Evolutionary conservation across 2,888 invertebrate genomes (phyloP), one percentile per base, ranked within the genome.

Genomic region (Harmothoe impar): DNA sequence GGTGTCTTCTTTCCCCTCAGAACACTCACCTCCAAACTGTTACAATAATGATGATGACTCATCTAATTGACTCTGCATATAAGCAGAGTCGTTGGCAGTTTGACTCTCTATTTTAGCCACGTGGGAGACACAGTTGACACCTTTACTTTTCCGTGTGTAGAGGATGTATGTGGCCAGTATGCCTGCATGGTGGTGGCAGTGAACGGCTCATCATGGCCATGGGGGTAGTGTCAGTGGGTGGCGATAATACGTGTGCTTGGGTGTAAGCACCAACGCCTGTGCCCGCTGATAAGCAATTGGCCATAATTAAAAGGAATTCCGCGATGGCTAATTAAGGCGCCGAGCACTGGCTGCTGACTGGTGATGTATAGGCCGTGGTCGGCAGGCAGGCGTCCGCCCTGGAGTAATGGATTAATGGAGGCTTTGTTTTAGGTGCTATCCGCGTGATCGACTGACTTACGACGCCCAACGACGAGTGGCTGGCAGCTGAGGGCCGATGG

Each of bases 281-380:
- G 31, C 20, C 72, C 3, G 31, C 72, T 72, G 72, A 72, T 72
- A 72, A 72, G 72, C 72, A 72, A 72, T 72, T 72, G 72, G 72
- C 29, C 15, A 29, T 72, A 72, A 72, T 72, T 72, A 72, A 72
- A 72, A 72, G 72, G 72, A 72, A 72, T 72, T 72, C 72, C 72
- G 25, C 29, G 29, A 25, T 72, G 29, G 72, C 72, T 72, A 72
- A 72, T 72, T 72, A 72, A 72, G 29, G 72, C 72, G 29, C 15
- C 25, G 68, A 25, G 31, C 5, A 62, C 3, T 72, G 15, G 62
- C 62, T 62, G 29, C 15, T 25, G 7, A 25, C 20, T 29, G 72
- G 15, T 72, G 72, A 72, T 72, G 29, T 29, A 72, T 72, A 3
- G 31, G 29, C 3, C 7, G 25, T 29, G 25, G 72, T 29, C n/a